Conservation (phyloP, 2,888 invertebrate genomes). For the Lithophane leautieri region DNA sequence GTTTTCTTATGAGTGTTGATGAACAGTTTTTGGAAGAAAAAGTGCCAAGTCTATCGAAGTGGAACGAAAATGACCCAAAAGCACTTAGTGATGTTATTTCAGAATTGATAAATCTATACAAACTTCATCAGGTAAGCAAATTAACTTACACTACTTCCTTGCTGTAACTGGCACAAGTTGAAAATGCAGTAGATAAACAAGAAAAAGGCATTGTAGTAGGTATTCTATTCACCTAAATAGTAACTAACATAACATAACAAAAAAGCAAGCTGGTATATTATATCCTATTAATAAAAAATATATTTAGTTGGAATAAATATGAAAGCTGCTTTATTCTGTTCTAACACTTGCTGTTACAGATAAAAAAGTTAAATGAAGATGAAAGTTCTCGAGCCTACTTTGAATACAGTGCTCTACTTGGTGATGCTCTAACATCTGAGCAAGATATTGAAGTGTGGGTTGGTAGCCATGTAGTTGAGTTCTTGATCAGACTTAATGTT, state of each 20-base stretch:
- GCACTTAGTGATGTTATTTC: slow-evolving; percentile 91
- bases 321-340: not conserved
- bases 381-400: slow-evolving; percentile 90
- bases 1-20: slow-evolving; percentile 91
- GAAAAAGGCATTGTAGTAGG: not conserved
- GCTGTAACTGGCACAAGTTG: not conserved
- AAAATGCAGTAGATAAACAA: not conserved
- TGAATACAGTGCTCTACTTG: slow-evolving; percentile 92
- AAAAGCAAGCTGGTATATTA: not conserved
- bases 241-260: not conserved
- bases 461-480: slow-evolving; percentile 90
- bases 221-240: not conserved
- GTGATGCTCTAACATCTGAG: slow-evolving; percentile 87
- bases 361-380: slow-evolving; percentile 87
- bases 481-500: slow-evolving; percentile 92
- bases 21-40: slow-evolving; percentile 87
- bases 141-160: not conserved
- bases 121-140: slow-evolving; percentile 90
- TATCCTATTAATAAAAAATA: not conserved
- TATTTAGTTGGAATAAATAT: not conserved
- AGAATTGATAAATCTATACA: slow-evolving; percentile 91
- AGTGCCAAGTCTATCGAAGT: slow-evolving; percentile 91
- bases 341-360: slow-evolving; percentile 72
- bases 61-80: slow-evolving; percentile 91
- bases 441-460: slow-evolving; percentile 92